phyloP scores from a whole-genome alignment of 2,113 vertebrate species.

The Aspiorhynchus laticeps region DNA sequence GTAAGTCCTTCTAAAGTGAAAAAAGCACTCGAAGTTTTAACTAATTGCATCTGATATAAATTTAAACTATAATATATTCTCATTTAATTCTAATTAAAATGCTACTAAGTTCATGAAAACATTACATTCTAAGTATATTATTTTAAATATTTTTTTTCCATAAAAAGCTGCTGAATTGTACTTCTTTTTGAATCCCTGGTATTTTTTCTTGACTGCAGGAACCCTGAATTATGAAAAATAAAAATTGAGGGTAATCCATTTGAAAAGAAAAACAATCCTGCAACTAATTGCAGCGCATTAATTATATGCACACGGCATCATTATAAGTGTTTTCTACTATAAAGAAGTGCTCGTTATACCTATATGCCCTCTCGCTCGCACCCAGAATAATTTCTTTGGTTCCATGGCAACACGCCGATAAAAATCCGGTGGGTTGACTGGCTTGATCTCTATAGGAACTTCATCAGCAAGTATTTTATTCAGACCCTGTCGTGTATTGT shows the following conservation, averaged over 20 bases:
- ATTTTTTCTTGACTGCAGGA: neutral
- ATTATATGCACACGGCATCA: neutral
- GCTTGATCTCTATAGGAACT: conserved; percentile 89
- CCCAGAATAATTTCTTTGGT: conserved; percentile 89
- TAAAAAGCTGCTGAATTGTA: neutral
- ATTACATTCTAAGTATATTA: too few relatives aligned
- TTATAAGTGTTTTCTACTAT: neutral
- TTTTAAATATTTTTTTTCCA: neutral
- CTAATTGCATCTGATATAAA: neutral
- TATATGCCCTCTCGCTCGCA: conserved; percentile 87
- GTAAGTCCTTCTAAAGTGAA: too few relatives aligned
- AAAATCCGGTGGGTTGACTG: conserved; percentile 77
- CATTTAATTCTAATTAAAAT: neutral
- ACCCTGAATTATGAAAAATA: neutral
- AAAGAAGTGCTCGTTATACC: conserved; percentile 73
- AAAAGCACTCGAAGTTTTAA: neutral
- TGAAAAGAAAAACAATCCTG: neutral
- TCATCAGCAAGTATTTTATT: conserved; percentile 86
- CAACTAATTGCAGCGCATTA: neutral
- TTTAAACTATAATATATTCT: neutral
- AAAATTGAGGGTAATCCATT: neutral
- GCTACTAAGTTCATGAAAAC: too few relatives aligned
- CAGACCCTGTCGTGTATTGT: conserved; percentile 78
- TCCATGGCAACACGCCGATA: conserved; percentile 66
- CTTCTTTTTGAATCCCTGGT: neutral